phyloP scores from a whole-genome alignment of 1,140 invertebrate genomes.

The Zophobas atratus region DNA sequence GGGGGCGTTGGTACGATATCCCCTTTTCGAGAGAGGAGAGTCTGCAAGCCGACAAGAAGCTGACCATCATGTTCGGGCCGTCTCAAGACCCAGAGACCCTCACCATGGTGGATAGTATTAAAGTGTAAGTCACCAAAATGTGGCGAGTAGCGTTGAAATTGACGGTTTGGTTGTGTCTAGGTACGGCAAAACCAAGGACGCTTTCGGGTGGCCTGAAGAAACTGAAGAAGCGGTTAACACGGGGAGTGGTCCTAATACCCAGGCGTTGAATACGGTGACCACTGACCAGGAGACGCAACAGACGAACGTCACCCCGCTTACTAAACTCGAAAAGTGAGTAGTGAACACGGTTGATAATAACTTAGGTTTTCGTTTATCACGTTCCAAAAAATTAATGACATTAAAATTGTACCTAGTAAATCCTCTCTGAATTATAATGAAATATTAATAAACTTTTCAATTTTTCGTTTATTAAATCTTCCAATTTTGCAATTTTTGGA shows the following conservation, averaged over 20 bases:
- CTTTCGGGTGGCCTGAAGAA: conserved; percentile 98
- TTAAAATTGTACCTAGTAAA: too few relatives aligned
- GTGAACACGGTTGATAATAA: background rate
- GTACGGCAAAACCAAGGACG: conserved; percentile 96
- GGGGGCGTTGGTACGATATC: conserved; percentile 95
- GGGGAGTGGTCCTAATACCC: conserved; percentile 15
- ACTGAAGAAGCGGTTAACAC: conserved; percentile 82
- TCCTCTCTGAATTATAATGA: background rate
- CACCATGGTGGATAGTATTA: conserved; percentile 94
- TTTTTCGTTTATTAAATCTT: conserved; percentile 16
- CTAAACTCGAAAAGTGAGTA: conserved; percentile 42
- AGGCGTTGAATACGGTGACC: conserved; percentile 5
- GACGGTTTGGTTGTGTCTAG: conserved; percentile 69
- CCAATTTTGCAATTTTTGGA: too few relatives aligned
- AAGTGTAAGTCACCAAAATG: conserved; percentile 71
- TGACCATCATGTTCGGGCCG: conserved; percentile 91
- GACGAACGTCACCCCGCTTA: conserved; percentile 22
- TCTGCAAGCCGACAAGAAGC: conserved; percentile 92
- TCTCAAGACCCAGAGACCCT: conserved; percentile 91
- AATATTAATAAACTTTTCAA: background rate
- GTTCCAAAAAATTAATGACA: too few relatives aligned
- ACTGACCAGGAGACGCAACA: conserved; percentile 25
- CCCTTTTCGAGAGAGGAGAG: conserved; percentile 96
- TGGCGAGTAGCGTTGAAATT: conserved; percentile 49
- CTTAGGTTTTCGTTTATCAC: too few relatives aligned